Base-by-base conservation (phyloP, 1,140 invertebrate species). In the Chlorops oryzae region DNA sequence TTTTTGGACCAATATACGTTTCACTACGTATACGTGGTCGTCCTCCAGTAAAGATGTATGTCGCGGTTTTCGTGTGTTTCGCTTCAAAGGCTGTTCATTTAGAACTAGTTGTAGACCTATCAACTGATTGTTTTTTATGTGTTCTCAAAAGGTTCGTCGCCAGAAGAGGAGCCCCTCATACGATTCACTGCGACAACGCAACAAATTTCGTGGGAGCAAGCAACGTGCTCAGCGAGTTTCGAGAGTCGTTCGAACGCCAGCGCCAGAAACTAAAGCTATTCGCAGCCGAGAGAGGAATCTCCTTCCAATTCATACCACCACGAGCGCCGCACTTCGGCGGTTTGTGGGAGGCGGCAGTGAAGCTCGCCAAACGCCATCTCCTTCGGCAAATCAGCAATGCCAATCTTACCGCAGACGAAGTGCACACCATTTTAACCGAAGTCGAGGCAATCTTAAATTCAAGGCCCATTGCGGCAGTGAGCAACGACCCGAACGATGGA, bases 51-150 rank as follows among this genome's bases (percentile, higher is more conserved):
- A 52, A 52, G 28, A 42, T 37, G 24, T 62, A 51, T 13, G 27
- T 59, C 10, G 17, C 35, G 4, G 25, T 60, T 0, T 62, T 64
- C 27, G 41, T 54, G 1, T 61, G 57, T 34, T 44, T 59, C 10
- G n/a, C 49, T 1, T 59, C 57, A 5, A 63, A 61, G 39, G 65
- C 63, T n/a, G 54, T 68, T 4, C 60, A 66, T 52, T 35, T 67
- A 0, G 63, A 69, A 38, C 38, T 53, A 0, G 59, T 60, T 3
- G 28, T 34, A 6, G 55, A 63, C 17, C 54, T 61, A 3, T 47
- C 59, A 0, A 37, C 55, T 1, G 38, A 47, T 2, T 38, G 21
- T 0, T 62, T 68, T 39, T 5, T 62, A 2, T 41, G 35, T 9
- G 55, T 53, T 0, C 50, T 59, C 17, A 21, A 45, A n/a, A 45